Evolutionary conservation across 2,797 vertebrate species (phyloP), one percentile per base, ranked within the genome.

Genomic region (Coregonus suidteri): DNA sequence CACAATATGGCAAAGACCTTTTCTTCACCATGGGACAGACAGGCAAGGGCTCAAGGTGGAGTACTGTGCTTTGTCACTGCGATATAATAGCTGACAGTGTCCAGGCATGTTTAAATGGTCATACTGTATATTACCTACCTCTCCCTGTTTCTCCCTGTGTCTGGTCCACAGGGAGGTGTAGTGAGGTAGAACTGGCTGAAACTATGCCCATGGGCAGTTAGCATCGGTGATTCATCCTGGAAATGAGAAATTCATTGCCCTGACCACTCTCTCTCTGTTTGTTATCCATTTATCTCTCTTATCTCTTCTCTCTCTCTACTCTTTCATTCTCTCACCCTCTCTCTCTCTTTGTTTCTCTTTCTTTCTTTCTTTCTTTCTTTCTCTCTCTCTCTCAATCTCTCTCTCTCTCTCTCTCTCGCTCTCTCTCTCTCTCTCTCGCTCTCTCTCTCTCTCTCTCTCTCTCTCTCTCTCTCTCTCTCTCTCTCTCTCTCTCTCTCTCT

Each of bases 181-280:
- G 25, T 25, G 3, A 6, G 54, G 54, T 18, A 16, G 2, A 13
- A 41, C 72, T 62, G 54, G 16, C 31, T 59, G 20, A 18, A 15
- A 11, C n/a, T 30, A 67, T 30, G 66, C 25, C 51, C 54, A 14
- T 16, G 47, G 78, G 74, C n/a, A 75, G 41, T 20, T 3, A 37
- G 62, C 14, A 30, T 52, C 4, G 13, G 31, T 71, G 41, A 72
- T 79, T 71, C 68, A 75, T 75, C 78, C 31, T 72, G n/a, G 51
- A 73, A 76, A 75, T 56, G 31, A 72, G 69, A 76, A 72, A 47
- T n/a, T 1, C 54, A n/a, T 67, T 31, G 4, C 13, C 3, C 59
- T 78, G n/a, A 37, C 62, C 47, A 53, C 16, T 78, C 25, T 16
- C 71, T 54, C 30, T 13, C 31, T 47, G 14, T 20, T 18, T 53